Conservation (phyloP, 1,140 invertebrate genomes). For the Musca domestica region DNA sequence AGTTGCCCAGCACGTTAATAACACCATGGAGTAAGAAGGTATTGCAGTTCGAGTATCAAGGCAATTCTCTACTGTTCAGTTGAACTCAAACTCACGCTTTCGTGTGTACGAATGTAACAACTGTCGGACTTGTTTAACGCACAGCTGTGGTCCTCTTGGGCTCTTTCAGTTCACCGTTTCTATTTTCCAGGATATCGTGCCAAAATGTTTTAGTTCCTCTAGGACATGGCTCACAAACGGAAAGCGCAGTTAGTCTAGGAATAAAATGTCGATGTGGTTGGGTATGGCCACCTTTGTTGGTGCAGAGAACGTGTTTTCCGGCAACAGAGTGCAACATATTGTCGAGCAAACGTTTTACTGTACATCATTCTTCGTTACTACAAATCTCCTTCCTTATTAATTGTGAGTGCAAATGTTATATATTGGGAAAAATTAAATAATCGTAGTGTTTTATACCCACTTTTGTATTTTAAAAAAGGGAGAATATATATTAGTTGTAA, state of each 20-base stretch:
- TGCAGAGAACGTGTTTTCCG: not conserved
- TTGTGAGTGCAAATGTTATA: constrained; percentile 8
- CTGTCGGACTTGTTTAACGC: not conserved
- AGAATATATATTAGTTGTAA: too few species aligned
- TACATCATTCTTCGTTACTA: constrained; percentile 24
- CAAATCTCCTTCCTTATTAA: constrained; percentile 24
- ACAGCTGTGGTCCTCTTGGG: not conserved
- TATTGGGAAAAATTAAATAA: not conserved
- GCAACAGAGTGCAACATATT: constrained; percentile 14
- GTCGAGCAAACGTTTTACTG: constrained; percentile 11
- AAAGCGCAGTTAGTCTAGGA: not conserved
- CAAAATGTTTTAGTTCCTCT: constrained; percentile 8
- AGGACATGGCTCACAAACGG: constrained; percentile 2
- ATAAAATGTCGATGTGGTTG: not conserved
- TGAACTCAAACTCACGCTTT: not conserved
- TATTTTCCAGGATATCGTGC: not conserved
- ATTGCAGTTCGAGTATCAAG: not conserved
- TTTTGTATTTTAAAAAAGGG: too few species aligned
- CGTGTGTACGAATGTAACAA: not conserved
- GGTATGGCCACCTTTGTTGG: not conserved
- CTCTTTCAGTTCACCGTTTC: not conserved
- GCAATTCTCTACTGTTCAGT: too few species aligned
- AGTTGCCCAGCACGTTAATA: not conserved
- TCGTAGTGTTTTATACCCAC: too few species aligned
- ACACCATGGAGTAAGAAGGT: not conserved